Conservation (phyloP, 1,140 invertebrate genomes). For the Anthonomus grandis region DNA sequence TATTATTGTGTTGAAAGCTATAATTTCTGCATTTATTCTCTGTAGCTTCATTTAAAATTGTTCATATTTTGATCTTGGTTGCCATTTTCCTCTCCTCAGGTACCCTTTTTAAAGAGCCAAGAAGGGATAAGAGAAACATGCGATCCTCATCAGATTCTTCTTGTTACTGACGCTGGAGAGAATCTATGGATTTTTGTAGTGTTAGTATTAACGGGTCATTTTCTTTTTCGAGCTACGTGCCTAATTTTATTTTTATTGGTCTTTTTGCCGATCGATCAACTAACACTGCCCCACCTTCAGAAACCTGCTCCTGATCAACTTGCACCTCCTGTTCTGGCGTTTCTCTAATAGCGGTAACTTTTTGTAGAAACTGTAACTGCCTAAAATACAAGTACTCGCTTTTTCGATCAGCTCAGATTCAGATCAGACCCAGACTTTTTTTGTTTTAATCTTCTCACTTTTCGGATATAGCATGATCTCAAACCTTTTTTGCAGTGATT, state of each 20-base stretch:
- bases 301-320: neutral
- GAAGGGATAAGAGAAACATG: neutral
- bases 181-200: neutral
- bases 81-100: neutral
- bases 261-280: neutral
- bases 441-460: slow-evolving; percentile 1
- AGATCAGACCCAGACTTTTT: neutral
- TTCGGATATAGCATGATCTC: neutral
- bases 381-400: slow-evolving; percentile 9
- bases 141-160: neutral
- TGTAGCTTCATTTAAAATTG: too few relatives aligned
- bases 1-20: too few relatives aligned
- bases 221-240: neutral
- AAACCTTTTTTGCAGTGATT: slow-evolving; percentile 6
- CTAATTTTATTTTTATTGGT: neutral
- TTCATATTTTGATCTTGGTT: neutral
- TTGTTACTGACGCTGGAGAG: neutral
- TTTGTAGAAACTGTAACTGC: neutral
- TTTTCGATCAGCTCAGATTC: neutral
- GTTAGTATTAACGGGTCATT: neutral
- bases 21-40: too few relatives aligned
- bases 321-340: neutral
- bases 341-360: neutral
- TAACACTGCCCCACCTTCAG: too few relatives aligned
- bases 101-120: neutral